Conservation (phyloP, 2,113 vertebrate species). For the Marmota flaviventris region DNA sequence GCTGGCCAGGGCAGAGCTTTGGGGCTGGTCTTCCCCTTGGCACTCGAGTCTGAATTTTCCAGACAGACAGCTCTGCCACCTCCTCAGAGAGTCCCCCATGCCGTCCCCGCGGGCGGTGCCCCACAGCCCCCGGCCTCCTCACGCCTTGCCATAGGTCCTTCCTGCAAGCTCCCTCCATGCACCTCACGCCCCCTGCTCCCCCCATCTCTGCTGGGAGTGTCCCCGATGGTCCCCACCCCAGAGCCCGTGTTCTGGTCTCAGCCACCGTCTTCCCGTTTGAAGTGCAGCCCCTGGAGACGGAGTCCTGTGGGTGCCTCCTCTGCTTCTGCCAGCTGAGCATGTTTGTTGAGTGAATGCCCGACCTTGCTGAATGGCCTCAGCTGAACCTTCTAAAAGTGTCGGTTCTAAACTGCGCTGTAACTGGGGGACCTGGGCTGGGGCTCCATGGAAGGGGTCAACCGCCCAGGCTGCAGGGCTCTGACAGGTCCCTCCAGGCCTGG, state of each 20-base stretch:
- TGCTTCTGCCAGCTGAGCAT: background rate
- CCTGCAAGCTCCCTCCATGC: background rate
- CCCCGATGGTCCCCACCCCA: fast-evolving
- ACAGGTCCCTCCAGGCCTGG: no score
- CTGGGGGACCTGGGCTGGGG: background rate
- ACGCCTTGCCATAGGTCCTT: no score
- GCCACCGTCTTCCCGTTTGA: no score
- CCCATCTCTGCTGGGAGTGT: no score
- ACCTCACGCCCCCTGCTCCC: background rate
- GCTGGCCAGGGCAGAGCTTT: background rate
- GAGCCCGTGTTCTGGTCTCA: background rate
- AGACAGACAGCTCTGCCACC: background rate
- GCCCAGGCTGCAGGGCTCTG: background rate
- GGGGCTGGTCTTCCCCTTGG: background rate
- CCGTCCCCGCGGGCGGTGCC: background rate
- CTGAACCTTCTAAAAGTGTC: background rate
- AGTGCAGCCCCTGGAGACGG: background rate
- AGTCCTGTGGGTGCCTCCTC: background rate
- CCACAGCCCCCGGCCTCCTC: background rate
- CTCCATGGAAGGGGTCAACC: no score
- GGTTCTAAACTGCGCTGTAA: background rate
- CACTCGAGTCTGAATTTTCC: background rate
- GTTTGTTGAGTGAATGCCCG: background rate
- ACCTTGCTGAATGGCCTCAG: background rate
- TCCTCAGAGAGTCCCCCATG: slow-evolving; percentile 27